Base-by-base conservation (phyloP, 2,797 vertebrate genomes). In the Poeciliopsis paucimaculata region DNA sequence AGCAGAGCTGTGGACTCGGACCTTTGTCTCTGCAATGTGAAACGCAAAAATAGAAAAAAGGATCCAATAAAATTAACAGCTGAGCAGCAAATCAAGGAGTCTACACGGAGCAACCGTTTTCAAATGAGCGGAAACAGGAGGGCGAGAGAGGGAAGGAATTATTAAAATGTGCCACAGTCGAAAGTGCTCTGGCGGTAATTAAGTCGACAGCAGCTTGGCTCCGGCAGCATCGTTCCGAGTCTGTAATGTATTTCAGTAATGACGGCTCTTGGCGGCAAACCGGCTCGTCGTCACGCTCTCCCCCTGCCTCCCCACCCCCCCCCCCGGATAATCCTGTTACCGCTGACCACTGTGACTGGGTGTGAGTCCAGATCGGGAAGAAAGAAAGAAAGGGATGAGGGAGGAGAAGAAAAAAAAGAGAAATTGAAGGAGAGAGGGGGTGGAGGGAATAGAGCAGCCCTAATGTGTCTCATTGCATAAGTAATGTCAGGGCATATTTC, bases 231-330 rank as follows among this genome's bases (percentile, higher is more conserved):
- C 89, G 83, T 88, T 90, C 84, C 85, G 86, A 90, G 86, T 91
- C 88, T 88, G 92, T 92, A 94, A 94, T 93, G 92, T 92, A 81
- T 93, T 94, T 92, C 88, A 87, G 84, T 93, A 94, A 93, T 91
- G 93, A 93, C 84, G 84, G 83, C 70, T 88, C 78, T 57, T 62
- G 72, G 88, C 82, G 7, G 85, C 86, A 88, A 92, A 92, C 87
- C 84, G 91, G 89, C 87, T 87, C 84, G 89, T 88, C 82, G 87
- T 94, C 92, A 91, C 86, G 81, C 91, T 90, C 85, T 62, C 88
- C 88, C 90, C 79, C 49, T 87, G 31, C 31, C 31, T n/a, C 88
- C 90, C 81, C 5, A 6, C 36, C 41, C 41, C 8, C 11, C 43
- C 43, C 43, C 77, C 77, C 55, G 51, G 84, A 86, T 93, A 92